Percentiles rank a stretch among this genome's conserved stretches.
These are phyloP conservation scores for Penaeus chinensis DNA, from an alignment of 1,140 invertebrate genomes.

Conservation along the genomic window DNA sequence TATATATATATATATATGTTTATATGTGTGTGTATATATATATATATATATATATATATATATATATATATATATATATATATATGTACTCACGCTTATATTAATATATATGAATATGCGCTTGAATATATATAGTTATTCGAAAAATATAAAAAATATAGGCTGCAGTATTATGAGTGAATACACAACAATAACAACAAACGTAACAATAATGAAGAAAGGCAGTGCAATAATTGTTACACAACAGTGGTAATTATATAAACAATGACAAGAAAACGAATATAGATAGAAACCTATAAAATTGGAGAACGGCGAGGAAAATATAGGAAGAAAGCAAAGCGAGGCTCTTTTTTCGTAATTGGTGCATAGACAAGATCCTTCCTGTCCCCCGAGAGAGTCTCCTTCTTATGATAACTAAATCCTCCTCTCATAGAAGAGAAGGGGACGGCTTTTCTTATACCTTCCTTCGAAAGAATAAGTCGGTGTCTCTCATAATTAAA, in stretches of 20 bases:
- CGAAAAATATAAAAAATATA: background rate
- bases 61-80: background rate
- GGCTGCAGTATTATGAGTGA: background rate
- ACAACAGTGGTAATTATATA: background rate
- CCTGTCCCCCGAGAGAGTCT: too few relatives aligned
- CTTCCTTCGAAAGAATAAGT: too few relatives aligned
- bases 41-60: background rate
- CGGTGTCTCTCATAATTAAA: too few relatives aligned
- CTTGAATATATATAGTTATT: background rate
- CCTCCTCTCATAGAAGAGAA: too few relatives aligned
- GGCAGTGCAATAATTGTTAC: background rate
- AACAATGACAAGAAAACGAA: background rate
- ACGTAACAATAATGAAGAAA: background rate
- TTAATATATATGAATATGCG: background rate
- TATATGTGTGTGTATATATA: background rate
- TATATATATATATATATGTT: too few relatives aligned
- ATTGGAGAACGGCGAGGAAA: background rate
- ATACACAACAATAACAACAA: background rate
- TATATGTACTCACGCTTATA: background rate
- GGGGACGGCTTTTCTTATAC: too few relatives aligned
- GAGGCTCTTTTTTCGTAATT: too few relatives aligned
- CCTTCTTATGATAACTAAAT: too few relatives aligned
- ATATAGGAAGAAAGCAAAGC: too few relatives aligned
- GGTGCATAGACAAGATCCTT: too few relatives aligned
- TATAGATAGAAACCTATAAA: background rate